Base-by-base conservation (phyloP, 2,113 vertebrate species). In the Brachypteracias leptosomus region DNA sequence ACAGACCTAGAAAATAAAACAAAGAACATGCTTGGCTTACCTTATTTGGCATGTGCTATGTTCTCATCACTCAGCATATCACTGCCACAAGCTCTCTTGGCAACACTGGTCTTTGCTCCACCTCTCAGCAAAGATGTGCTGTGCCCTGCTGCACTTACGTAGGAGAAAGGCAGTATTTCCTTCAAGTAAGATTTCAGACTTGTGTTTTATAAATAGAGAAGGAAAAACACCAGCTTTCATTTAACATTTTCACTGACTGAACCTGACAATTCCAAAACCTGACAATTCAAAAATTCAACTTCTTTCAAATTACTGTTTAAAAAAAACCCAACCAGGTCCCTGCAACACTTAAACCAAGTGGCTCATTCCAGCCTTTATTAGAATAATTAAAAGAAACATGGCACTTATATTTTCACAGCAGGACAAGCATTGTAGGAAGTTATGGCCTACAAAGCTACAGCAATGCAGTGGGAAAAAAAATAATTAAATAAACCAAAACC, bases 311-410 rank as follows among this genome's bases (percentile, higher is more conserved):
- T 71, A 55, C 11, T 63, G 10, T 11, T 88, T 28, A 58, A 35
- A 7, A 33, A 42, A 35, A 55, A 19, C 25, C 42, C 42, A 66
- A 4, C 2, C n/a, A 74, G 19, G 47, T 84, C 18, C 16, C 67
- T 42, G 10, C 38, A 95, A 90, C 72, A 51, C 68, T 81, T 93
- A 68, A 78, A 91, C 33, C 47, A 91, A 87, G 44, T 52, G 84
- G 89, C 91, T 92, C 74, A 72, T 52, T 73, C 61, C 74, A 75
- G 80, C 62, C 74, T 97, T 97, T 96, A 97, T 96, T 97, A 85
- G 85, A 93, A 84, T 95, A 96, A 84, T 85, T 89, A 91, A 75
- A 91, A 91, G 59, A 94, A 91, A 95, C 73, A 54, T 16, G 89
- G 81, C 94, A 91, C 77, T 89, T 81, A 17, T 3, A 65, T 85